Conservation (phyloP, 2,888 invertebrate species). For the Hydriomena furcata region DNA sequence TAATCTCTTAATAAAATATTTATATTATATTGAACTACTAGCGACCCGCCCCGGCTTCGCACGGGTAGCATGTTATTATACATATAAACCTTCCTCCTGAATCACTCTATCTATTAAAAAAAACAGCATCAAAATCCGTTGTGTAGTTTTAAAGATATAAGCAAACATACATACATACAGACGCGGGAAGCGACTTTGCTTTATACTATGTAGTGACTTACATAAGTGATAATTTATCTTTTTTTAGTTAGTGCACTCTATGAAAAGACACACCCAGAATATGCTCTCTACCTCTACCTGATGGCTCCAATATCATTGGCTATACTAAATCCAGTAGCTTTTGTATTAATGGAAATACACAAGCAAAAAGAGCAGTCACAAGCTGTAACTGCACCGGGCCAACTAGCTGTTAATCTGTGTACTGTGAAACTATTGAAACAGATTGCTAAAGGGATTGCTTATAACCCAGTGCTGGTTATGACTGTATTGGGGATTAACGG, state of each 20-base stretch:
- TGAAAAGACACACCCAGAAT: conserved; percentile 93
- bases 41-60: no score
- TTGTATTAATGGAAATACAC: conserved; percentile 93
- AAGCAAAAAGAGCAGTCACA: conserved; percentile 74
- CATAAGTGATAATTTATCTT: neutral
- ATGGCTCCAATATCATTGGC: conserved; percentile 97
- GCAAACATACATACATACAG: no score
- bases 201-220: no score
- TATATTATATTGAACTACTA: no score
- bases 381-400: conserved; percentile 43
- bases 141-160: no score
- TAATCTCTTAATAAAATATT: no score
- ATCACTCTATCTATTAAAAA: no score
- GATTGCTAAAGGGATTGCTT: conserved; percentile 87
- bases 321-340: conserved; percentile 95
- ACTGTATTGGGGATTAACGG: conserved; percentile 95
- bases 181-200: no score
- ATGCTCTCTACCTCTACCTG: conserved; percentile 94
- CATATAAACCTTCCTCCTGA: no score
- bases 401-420: conserved; percentile 43
- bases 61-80: no score
- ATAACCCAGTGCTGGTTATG: conserved; percentile 96
- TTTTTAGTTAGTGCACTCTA: conserved; percentile 92
- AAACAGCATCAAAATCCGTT: no score
- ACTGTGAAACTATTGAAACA: conserved; percentile 69